Evolutionary conservation across 2,797 vertebrate genomes (phyloP).

Genomic region (Cichlasoma orientale): DNA sequence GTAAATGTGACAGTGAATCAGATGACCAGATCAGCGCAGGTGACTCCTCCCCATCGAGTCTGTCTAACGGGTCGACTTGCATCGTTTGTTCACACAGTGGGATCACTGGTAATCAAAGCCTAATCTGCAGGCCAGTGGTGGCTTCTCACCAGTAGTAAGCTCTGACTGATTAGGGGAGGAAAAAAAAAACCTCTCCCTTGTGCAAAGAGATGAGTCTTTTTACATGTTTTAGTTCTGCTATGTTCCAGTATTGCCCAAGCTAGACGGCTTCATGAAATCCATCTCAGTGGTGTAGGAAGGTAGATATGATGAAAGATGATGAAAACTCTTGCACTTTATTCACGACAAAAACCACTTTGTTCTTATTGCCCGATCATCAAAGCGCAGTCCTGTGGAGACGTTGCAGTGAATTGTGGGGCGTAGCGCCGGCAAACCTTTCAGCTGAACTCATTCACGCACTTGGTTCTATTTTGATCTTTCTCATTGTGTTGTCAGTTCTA

Average conservation of each 20-base stretch:
- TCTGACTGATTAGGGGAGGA: background rate
- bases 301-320: slow-evolving; percentile 23
- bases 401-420: background rate
- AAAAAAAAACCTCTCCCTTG: background rate
- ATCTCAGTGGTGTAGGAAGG: background rate
- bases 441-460: background rate
- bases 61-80: slow-evolving; percentile 32
- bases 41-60: slow-evolving; percentile 8
- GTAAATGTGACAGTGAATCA: slow-evolving; percentile 1
- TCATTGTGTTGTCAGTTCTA: slow-evolving; percentile 8
- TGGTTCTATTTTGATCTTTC: slow-evolving; percentile 4
- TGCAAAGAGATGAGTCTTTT: background rate
- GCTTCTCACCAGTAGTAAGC: background rate
- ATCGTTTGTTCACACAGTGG: slow-evolving; percentile 48
- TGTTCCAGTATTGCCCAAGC: background rate
- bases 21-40: slow-evolving; percentile 8
- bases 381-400: slow-evolving; percentile 26
- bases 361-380: slow-evolving; percentile 46
- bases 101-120: slow-evolving; percentile 52
- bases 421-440: slow-evolving; percentile 6
- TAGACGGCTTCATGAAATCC: slow-evolving; percentile 2
- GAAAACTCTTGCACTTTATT: slow-evolving; percentile 30
- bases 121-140: slow-evolving; percentile 33
- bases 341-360: slow-evolving; percentile 36
- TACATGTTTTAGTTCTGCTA: slow-evolving; percentile 13